Base-by-base conservation (phyloP, 2,113 vertebrate genomes). In the Misgurnus mizolepis region DNA sequence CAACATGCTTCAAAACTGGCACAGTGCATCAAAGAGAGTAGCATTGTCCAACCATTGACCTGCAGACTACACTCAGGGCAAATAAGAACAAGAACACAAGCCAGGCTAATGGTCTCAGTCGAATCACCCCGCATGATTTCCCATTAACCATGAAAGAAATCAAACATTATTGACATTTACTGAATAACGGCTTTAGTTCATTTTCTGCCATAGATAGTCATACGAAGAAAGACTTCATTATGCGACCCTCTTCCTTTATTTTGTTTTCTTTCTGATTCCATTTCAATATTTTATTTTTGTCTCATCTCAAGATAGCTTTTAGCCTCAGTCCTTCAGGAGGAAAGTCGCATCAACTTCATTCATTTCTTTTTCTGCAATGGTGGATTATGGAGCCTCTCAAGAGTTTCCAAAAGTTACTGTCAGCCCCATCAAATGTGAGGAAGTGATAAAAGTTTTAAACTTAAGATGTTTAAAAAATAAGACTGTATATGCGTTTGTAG, bases 51-150 rank as follows among this genome's bases (percentile, higher is more conserved):
- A 45, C 56, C 64, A 80, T 66, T 73, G 68, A 80, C 68, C 58
- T 39, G 12, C 61, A 53, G 22, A 56, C 78, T 55, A 34, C 14
- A 10, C 68, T 90, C 88, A 89, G 87, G 86, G 89, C 84, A 84
- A 84, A 85, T 85, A 80, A 81, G 86, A 82, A 78, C 79, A 80
- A 76, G 56, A 76, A 80, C 78, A 67, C 75, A 27, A 69, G n/a
- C 34, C 67, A 53, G 60, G 39, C 55, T 62, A 58, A 78, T 62
- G 43, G 22, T 70, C 41, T 64, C 14, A 75, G 45, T 73, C 45
- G 0, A 39, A 18, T 45, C 10, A 27, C 78, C 71, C 62, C 7
- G 43, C 50, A 74, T 47, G 68, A 67, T 43, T 22, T 53, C 2
- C 67, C 43, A 67, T 78, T 72, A 81, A 66, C 49, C 6, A 47